A percentile compares a stretch with the other conserved stretches of the same genome.
phyloP scores from a whole-genome alignment of 2,888 invertebrate genomes.

The Erebia ligea region DNA sequence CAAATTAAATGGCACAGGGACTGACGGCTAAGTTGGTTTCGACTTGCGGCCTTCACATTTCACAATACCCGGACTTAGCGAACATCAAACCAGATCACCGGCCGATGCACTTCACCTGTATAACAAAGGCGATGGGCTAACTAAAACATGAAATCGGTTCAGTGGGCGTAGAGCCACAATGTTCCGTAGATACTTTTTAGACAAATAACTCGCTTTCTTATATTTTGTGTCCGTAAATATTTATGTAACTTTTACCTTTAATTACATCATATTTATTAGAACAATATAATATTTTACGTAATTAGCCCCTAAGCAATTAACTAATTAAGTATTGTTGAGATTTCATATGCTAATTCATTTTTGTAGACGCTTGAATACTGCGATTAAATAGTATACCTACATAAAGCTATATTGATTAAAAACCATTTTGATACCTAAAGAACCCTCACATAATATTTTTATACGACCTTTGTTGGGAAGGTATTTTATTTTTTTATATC shows the following conservation, averaged over 20 bases:
- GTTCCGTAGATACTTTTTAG: not conserved
- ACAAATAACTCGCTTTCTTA: not conserved
- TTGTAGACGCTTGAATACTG: too few relatives aligned
- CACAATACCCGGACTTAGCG: conserved; percentile 79
- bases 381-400: not conserved
- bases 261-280: too few relatives aligned
- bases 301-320: too few relatives aligned
- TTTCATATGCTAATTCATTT: too few relatives aligned
- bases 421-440: not conserved
- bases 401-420: not conserved
- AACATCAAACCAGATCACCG: conserved; percentile 56
- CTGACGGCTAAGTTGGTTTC: conserved; percentile 70
- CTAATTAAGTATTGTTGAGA: too few relatives aligned
- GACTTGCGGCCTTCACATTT: conserved; percentile 79
- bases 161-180: not conserved
- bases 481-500: conserved; percentile 9
- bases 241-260: not conserved
- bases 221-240: not conserved
- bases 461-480: not conserved
- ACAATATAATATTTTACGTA: too few relatives aligned
- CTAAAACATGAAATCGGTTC: not conserved
- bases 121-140: conserved; percentile 19
- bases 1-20: conserved; percentile 74
- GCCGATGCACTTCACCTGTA: conserved; percentile 29
- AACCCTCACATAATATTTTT: conserved; percentile 1